Base-by-base conservation (phyloP, 2,797 vertebrate genomes). In the Poliocrania exsul region DNA sequence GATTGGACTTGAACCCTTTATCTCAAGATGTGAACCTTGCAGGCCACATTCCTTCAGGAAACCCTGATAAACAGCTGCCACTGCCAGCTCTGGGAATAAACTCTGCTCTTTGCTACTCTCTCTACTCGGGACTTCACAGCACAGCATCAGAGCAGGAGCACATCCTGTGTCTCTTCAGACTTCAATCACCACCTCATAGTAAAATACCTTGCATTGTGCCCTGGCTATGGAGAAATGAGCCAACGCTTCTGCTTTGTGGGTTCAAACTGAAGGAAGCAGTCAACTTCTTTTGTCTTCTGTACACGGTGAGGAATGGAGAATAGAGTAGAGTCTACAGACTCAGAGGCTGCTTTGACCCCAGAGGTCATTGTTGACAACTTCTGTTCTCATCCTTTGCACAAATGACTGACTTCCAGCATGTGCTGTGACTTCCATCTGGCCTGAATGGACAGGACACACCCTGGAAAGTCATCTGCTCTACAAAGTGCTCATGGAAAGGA, bases 71-170 rank as follows among this genome's bases (percentile, higher is more conserved):
- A 31, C 19, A 25, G 4, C 24, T 72, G 38, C 13, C 6, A 1
- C 31, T 80, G n/a, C 17, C 51, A 56, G 44, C 49, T 46, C 54
- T 40, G 2, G 11, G 46, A 80, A 23, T 56, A 42, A 80, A 56
- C 42, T 67, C 56, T 62, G 28, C 44, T 86, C 28, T 0, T 33
- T 53, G n/a, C 16, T 66, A 0, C 64, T 49, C 24, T 50, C 7
- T 4, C 3, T 73, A 2, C 53, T 57, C 1, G 5, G 50, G 35
- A n/a, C 70, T 56, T 61, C 21, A 11, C 17, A 1, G 0, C 0
- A 0, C 58, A 92, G 64, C 51, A 23, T 93, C 61, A 80, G 42
- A 91, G 38, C 70, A 81, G 38, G 57, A 42, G 23, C 33, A 11
- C 28, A 19, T 74, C 16, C 56, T 80, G 61, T 12, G 31, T 50